Evolutionary conservation across 1,140 invertebrate species (phyloP).

Genomic region (Euura lappo): DNA sequence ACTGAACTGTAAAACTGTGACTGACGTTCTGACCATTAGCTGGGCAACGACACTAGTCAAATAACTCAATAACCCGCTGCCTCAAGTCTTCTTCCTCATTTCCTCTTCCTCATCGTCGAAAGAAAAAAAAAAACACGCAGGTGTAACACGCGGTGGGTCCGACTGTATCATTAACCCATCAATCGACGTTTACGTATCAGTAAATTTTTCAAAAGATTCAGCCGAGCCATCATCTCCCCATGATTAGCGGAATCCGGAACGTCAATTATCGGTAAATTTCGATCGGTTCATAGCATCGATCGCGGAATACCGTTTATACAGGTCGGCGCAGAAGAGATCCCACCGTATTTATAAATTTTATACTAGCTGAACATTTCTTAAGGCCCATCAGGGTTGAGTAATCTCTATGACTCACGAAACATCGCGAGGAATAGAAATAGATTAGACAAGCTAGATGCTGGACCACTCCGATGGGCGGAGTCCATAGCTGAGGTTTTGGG

Average conservation of each 20-base stretch:
- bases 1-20: neutral
- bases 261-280: no score
- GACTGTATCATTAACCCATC: no score
- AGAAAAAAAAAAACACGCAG: no score
- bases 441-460: conserved; percentile 10
- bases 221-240: no score
- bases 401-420: conserved; percentile 46
- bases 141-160: no score
- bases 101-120: no score
- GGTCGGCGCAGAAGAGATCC: neutral
- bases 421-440: conserved; percentile 49
- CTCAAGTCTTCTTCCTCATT: neutral
- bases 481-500: neutral
- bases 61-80: neutral
- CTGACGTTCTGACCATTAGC: neutral
- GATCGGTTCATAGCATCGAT: no score
- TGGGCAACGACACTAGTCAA: neutral
- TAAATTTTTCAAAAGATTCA: no score
- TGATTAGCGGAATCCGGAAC: no score
- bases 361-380: neutral
- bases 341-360: conserved; percentile 12
- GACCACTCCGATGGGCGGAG: no score
- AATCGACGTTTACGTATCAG: no score
- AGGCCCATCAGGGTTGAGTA: conserved; percentile 34
- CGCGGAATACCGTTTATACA: no score